phyloP scores from a whole-genome alignment of 2,113 vertebrate species.

The Scatophagus argus region DNA sequence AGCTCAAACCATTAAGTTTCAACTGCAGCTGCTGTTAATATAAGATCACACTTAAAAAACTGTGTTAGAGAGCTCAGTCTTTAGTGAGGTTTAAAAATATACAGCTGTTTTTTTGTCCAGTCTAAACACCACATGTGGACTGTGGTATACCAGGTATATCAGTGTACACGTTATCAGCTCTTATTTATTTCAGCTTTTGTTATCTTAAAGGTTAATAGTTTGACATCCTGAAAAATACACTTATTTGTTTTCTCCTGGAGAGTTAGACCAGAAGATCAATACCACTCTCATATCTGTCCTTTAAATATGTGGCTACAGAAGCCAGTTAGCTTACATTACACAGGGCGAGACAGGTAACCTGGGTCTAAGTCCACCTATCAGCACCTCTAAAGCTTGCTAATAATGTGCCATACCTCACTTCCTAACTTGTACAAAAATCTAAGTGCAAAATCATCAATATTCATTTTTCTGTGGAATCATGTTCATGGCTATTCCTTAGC shows the following conservation, averaged over 20 bases:
- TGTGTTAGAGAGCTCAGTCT: neutral
- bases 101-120: neutral
- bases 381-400: too few species aligned
- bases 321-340: neutral
- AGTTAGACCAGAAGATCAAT: neutral
- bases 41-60: neutral
- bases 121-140: neutral
- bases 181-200: neutral
- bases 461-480: too few species aligned
- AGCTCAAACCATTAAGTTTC: neutral
- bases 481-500: too few species aligned
- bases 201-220: neutral
- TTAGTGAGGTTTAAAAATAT: neutral
- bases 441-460: too few species aligned
- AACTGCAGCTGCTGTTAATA: conserved; percentile 15
- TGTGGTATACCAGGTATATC: neutral
- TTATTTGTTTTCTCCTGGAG: too few species aligned
- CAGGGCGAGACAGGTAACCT: too few species aligned
- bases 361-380: too few species aligned
- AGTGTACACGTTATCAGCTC: neutral
- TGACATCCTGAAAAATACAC: neutral
- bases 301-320: neutral
- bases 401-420: too few species aligned
- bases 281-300: neutral
- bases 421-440: too few species aligned